phyloP scores from a whole-genome alignment of 2,113 vertebrate species.

The Callocephalon fimbriatum region DNA sequence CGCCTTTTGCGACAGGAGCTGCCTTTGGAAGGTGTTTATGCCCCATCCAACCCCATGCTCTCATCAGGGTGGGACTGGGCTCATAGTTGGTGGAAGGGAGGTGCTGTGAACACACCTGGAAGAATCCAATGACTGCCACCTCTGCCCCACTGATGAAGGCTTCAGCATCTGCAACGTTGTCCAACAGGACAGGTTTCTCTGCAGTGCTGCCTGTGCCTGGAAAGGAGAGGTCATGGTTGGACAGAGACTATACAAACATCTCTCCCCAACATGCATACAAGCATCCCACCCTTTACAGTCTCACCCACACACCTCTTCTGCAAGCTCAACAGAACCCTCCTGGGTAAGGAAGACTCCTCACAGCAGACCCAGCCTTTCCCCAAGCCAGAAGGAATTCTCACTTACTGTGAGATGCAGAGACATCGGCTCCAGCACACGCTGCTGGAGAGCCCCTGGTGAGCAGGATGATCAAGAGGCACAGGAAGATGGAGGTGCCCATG shows the following conservation, averaged over 20 bases:
- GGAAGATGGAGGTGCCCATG: not conserved
- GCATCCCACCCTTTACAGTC: not conserved
- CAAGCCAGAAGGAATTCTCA: not conserved
- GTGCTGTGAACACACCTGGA: slow-evolving; percentile 83
- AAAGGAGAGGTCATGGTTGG: not conserved
- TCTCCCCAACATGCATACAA: rapidly evolving
- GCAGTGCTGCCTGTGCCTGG: slow-evolving; percentile 42
- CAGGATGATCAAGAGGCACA: not conserved
- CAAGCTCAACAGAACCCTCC: not conserved
- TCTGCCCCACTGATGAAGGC: slow-evolving; percentile 84
- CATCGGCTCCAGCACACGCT: not conserved
- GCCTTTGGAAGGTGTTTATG: not conserved
- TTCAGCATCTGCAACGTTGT: slow-evolving; percentile 58
- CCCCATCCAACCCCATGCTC: not conserved
- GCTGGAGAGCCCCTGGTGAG: not conserved
- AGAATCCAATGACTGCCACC: slow-evolving; percentile 88
- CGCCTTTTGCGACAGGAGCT: not conserved
- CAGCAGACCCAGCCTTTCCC: not conserved
- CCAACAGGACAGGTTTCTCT: slow-evolving; percentile 62
- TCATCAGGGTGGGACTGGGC: not conserved
- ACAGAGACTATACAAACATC: not conserved
- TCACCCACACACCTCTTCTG: not conserved
- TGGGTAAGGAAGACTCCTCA: not conserved
- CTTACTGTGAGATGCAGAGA: slow-evolving; percentile 62
- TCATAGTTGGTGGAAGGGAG: not conserved